phyloP scores from a whole-genome alignment of 2,888 invertebrate species.

The Elysia crispata region DNA sequence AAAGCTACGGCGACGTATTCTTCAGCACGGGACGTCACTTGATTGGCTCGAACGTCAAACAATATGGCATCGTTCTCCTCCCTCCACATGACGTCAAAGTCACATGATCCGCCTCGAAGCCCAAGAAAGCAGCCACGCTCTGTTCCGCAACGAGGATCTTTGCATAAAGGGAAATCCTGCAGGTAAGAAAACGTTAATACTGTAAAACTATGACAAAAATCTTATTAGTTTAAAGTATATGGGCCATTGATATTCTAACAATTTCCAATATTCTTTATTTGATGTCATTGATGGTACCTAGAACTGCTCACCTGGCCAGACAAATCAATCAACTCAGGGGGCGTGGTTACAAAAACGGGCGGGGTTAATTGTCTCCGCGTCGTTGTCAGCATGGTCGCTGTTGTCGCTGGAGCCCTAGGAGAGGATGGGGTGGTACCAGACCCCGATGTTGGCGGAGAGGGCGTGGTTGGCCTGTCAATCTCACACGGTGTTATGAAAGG shows the following conservation, averaged over 20 bases:
- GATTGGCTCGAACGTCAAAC: conserved; percentile 62
- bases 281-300: too few relatives aligned
- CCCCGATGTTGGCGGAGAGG: conserved; percentile 28
- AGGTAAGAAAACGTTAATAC: too few relatives aligned
- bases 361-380: background rate
- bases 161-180: conserved; percentile 1
- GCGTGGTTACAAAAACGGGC: background rate
- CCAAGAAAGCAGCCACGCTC: conserved; percentile 73
- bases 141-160: conserved; percentile 63
- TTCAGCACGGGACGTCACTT: conserved; percentile 51
- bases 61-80: conserved; percentile 56
- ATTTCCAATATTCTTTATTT: too few relatives aligned
- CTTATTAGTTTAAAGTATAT: too few relatives aligned
- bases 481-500: conserved; percentile 53
- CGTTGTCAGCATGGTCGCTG: background rate
- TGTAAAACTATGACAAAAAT: too few relatives aligned
- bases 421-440: conserved; percentile 31
- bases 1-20: conserved; percentile 73
- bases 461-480: conserved; percentile 45
- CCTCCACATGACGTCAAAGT: conserved; percentile 68
- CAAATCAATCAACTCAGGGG: background rate
- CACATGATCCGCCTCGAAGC: conserved; percentile 65
- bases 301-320: background rate
- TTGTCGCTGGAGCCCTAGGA: conserved; percentile 26
- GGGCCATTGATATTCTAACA: too few relatives aligned